These are phyloP conservation scores for Pedicia rivosa DNA, from an alignment of 2,888 invertebrate genomes.

Conservation along the genomic window DNA sequence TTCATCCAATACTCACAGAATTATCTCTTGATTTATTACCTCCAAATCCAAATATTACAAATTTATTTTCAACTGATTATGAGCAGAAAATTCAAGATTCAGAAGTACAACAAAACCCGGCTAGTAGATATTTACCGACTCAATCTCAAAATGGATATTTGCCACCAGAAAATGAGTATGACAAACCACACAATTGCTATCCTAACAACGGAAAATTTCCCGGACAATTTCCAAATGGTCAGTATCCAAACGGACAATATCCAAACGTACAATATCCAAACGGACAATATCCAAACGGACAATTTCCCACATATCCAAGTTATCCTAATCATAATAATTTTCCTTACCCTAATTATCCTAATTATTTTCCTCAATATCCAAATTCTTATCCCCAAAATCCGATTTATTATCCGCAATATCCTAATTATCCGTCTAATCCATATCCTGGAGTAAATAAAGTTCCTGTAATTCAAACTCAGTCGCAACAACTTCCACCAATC, in stretches of 20 bases:
- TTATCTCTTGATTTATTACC: no score
- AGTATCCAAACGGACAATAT: background rate
- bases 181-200: background rate
- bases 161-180: constrained; percentile 1
- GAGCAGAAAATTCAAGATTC: no score
- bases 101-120: no score
- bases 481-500: background rate
- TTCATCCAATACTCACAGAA: no score
- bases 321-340: background rate
- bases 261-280: background rate
- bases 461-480: background rate
- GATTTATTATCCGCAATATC: constrained; percentile 1
- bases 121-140: background rate
- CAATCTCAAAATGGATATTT: constrained; percentile 1
- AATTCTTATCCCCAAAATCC: background rate
- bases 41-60: no score
- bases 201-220: background rate
- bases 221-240: background rate
- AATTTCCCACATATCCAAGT: constrained; percentile 1
- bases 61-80: no score
- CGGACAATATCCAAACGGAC: background rate
- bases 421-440: background rate
- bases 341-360: background rate
- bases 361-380: constrained; percentile 10
- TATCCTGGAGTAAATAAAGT: no score